Evolutionary conservation across 2,888 invertebrate species (phyloP).

Genomic region (Lomographa bimaculata): DNA sequence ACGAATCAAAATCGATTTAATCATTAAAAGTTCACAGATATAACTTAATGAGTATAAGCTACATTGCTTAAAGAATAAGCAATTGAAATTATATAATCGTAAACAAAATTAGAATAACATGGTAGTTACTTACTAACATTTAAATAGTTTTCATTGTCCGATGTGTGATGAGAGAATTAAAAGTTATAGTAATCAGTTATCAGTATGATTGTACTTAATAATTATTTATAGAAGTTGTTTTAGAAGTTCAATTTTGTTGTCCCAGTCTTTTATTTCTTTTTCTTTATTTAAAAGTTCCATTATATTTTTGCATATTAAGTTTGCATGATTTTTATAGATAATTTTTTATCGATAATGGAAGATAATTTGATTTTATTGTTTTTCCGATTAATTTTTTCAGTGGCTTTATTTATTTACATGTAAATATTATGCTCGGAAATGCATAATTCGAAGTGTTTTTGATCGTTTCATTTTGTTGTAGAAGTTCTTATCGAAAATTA

Average conservation of each 20-base stretch:
- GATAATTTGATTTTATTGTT: constrained; percentile 8
- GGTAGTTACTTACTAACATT: neutral
- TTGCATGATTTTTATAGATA: constrained; percentile 30
- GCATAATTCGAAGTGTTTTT: constrained; percentile 3
- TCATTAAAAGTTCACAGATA: too few relatives aligned
- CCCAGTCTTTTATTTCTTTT: constrained; percentile 17
- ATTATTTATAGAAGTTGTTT: constrained; percentile 30
- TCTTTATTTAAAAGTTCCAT: constrained; percentile 3
- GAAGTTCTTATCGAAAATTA: constrained; percentile 8
- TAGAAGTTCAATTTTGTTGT: constrained; percentile 44
- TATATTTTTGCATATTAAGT: constrained; percentile 11
- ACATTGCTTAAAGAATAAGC: too few relatives aligned
- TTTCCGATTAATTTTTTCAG: constrained; percentile 16
- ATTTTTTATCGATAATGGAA: constrained; percentile 6
- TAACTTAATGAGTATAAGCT: too few relatives aligned
- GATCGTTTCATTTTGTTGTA: constrained; percentile 10
- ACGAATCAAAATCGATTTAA: too few relatives aligned
- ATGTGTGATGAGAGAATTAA: too few relatives aligned
- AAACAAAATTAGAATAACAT: too few relatives aligned
- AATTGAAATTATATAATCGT: too few relatives aligned
- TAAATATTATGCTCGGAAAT: constrained; percentile 3
- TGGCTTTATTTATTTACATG: constrained; percentile 11
- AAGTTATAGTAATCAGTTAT: neutral
- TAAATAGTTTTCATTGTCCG: neutral
- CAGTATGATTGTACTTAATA: constrained; percentile 22